Conservation (phyloP, 2,113 vertebrate genomes). For the human region DNA sequence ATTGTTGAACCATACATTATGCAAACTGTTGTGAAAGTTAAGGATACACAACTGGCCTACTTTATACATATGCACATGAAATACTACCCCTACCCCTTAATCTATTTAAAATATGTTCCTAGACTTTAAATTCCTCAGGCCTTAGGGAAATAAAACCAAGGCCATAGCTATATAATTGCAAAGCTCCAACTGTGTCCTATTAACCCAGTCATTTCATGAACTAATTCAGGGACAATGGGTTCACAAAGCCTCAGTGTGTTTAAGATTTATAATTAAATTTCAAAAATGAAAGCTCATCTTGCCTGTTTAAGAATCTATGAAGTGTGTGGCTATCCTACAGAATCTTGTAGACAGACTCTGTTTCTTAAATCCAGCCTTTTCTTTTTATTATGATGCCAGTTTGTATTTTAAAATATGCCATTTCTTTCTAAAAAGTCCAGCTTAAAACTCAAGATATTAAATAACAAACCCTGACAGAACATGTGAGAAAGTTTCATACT, state of each 20-base stretch:
- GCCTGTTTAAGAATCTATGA: background rate
- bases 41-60: background rate
- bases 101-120: constrained; percentile 53
- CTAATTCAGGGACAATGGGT: background rate
- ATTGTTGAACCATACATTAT: background rate
- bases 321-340: background rate
- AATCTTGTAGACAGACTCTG: background rate
- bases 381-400: background rate
- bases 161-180: constrained; percentile 32
- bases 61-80: background rate
- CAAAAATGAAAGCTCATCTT: background rate
- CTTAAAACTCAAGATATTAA: background rate
- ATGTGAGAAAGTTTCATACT: background rate
- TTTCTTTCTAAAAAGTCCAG: constrained; percentile 8
- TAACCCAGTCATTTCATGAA: constrained; percentile 41
- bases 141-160: constrained; percentile 59
- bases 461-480: background rate
- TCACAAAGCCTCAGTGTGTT: background rate
- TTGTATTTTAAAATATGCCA: background rate
- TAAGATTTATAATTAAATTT: constrained; percentile 59
- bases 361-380: background rate
- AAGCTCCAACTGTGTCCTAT: constrained; percentile 40
- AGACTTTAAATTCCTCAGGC: background rate
- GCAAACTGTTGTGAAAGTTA: background rate
- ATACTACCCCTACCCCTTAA: background rate